Conservation (phyloP, 2,797 vertebrate species). For the Loris lydekkerianus region DNA sequence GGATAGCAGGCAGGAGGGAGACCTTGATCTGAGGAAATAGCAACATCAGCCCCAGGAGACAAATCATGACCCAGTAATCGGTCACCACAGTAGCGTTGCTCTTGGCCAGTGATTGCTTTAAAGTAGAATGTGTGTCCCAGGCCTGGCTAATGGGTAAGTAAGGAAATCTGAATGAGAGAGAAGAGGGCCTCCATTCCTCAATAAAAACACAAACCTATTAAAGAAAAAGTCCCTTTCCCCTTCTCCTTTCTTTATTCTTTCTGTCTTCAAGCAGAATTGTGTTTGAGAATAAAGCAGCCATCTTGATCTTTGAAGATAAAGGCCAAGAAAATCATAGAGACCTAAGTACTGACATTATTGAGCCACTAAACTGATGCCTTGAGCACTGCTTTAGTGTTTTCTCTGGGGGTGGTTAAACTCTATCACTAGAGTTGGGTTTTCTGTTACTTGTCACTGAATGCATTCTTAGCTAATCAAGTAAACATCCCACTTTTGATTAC, state of each 20-base stretch:
- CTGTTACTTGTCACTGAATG: neutral
- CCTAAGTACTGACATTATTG: neutral
- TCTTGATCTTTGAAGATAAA: neutral
- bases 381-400: neutral
- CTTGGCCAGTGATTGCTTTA: neutral
- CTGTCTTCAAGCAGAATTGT: neutral
- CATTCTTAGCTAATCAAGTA: slow-evolving; percentile 17
- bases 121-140: neutral
- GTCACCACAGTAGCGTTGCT: neutral
- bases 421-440: neutral
- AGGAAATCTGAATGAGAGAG: neutral
- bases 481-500: neutral
- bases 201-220: neutral
- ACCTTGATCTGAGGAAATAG: neutral
- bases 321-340: neutral
- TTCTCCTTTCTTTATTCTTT: neutral
- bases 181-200: neutral
- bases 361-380: neutral
- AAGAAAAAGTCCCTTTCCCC: neutral
- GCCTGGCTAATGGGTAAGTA: neutral
- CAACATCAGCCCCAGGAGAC: neutral
- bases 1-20: neutral
- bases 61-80: neutral
- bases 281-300: neutral
- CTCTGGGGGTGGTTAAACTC: neutral